Percentiles rank a stretch among this genome's conserved stretches.
Evolutionary conservation across 2,797 vertebrate genomes (phyloP).

Genomic region (Trachurus trachurus): DNA sequence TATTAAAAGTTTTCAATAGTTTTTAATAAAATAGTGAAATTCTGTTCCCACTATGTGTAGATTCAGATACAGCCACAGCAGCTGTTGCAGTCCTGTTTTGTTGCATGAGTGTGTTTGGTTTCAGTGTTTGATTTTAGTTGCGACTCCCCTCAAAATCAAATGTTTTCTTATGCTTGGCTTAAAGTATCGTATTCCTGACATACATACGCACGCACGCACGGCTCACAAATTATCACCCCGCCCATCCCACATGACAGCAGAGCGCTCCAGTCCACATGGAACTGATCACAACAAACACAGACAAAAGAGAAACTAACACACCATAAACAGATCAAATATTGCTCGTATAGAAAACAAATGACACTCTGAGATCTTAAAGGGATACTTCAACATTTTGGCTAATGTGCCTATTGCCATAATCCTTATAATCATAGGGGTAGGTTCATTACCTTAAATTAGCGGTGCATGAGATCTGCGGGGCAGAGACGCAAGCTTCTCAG

Average conservation of each 20-base stretch:
- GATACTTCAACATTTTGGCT: no score
- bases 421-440: no score
- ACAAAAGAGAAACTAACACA: conserved; percentile 52
- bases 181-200: background rate
- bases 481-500: no score
- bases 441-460: no score
- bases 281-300: conserved; percentile 54
- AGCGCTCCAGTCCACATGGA: conserved; percentile 56
- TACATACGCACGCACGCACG: background rate
- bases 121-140: background rate
- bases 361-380: background rate
- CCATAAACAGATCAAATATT: conserved; percentile 51
- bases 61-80: conserved; percentile 7
- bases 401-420: no score
- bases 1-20: background rate
- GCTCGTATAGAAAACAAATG: background rate
- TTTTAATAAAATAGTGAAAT: conserved; percentile 18
- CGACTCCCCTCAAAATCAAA: conserved; percentile 25
- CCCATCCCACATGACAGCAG: conserved; percentile 6
- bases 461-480: no score
- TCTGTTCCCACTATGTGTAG: background rate
- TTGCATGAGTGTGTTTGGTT: background rate
- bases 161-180: background rate
- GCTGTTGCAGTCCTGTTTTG: background rate
- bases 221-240: conserved; percentile 2